Evolutionary conservation across 2,113 vertebrate genomes (phyloP).

Genomic region (Mixornis gularis): DNA sequence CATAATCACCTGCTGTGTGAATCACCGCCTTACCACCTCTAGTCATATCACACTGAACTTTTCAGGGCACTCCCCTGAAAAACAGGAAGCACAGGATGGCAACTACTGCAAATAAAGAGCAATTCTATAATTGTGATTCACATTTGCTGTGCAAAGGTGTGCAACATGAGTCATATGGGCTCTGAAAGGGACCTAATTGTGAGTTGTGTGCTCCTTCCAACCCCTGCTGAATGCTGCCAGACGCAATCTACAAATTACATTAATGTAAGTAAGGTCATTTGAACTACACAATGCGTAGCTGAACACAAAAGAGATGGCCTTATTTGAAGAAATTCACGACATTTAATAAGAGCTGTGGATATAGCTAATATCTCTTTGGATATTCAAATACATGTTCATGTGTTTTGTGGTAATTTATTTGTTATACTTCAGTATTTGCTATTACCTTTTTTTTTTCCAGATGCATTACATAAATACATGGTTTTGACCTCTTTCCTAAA

Average conservation of each 20-base stretch:
- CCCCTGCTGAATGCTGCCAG: background rate
- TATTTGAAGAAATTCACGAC: background rate
- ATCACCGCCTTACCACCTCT: rapidly evolving
- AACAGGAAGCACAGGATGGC: background rate
- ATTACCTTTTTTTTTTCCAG: background rate
- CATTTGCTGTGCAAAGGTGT: background rate
- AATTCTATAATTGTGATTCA: background rate
- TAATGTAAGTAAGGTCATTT: background rate
- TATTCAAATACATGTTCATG: background rate
- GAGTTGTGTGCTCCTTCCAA: background rate
- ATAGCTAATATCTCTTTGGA: background rate
- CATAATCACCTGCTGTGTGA: background rate
- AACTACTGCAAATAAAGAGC: background rate
- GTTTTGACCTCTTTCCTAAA: background rate
- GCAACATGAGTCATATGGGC: background rate
- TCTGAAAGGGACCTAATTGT: background rate
- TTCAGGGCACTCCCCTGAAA: background rate
- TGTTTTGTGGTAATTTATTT: background rate
- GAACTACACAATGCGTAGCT: background rate
- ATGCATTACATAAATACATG: background rate
- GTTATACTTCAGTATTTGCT: background rate
- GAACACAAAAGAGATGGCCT: background rate
- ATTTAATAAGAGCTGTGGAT: background rate
- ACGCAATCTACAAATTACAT: background rate
- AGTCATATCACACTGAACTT: background rate